A percentile compares a stretch with the other conserved stretches of the same genome.
Conservation (phyloP, 2,797 vertebrate genomes). For the Hippocampus kuda region DNA sequence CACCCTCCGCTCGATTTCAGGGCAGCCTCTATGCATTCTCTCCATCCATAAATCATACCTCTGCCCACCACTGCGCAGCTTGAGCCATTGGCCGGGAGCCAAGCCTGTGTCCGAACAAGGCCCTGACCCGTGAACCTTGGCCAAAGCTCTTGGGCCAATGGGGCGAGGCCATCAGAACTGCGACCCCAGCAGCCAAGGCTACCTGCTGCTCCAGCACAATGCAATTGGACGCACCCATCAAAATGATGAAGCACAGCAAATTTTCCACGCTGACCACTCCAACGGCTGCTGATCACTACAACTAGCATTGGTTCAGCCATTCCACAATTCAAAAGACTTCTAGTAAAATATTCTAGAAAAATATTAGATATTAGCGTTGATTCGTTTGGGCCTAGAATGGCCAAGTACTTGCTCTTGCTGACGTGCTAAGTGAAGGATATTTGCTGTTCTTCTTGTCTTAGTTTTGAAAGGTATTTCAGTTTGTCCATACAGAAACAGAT, state of each 20-base stretch:
- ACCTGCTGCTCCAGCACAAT: constrained; percentile 94
- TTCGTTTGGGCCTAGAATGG: constrained; percentile 11
- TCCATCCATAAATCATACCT: constrained; percentile 70
- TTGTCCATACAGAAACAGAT: not conserved
- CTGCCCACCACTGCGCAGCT: constrained; percentile 40
- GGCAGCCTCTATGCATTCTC: constrained; percentile 48
- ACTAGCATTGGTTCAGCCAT: constrained; percentile 36
- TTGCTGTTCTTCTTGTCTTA: not conserved
- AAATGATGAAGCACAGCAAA: constrained; percentile 78
- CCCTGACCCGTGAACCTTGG: constrained; percentile 81
- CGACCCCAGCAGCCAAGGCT: constrained; percentile 74
- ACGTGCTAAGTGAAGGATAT: too few relatives aligned
- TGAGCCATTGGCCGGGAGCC: constrained; percentile 67
- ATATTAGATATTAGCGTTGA: not conserved
- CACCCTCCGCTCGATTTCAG: constrained; percentile 33
- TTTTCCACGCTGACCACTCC: constrained; percentile 73
- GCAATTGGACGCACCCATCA: constrained; percentile 84
- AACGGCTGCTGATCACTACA: constrained; percentile 42
- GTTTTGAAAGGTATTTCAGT: not conserved
- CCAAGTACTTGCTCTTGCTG: not conserved
- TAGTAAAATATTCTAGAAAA: not conserved
- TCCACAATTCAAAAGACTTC: constrained; percentile 25
- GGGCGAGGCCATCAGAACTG: constrained; percentile 58
- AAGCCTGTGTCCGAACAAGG: constrained; percentile 71
- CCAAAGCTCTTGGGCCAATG: constrained; percentile 67